Base-by-base conservation (phyloP, 2,888 invertebrate genomes). In the Autographa pulchrina region DNA sequence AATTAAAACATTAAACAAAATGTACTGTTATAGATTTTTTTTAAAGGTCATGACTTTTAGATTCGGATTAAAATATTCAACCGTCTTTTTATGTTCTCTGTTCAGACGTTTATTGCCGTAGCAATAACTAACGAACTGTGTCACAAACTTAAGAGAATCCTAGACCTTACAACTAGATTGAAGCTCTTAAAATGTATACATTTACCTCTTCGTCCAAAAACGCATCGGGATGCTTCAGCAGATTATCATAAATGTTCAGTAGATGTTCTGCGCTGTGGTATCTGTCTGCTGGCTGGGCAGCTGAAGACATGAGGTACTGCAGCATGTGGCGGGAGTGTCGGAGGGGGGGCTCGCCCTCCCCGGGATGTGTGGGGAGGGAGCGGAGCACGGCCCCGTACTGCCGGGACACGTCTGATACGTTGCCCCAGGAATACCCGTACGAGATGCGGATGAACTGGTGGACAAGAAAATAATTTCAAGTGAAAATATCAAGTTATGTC, bases 141-240 rank as follows among this genome's bases (percentile, higher is more conserved):
- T n/a, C n/a, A n/a, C n/a, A n/a, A n/a, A n/a, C n/a, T n/a, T n/a
- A n/a, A n/a, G n/a, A n/a, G n/a, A n/a, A n/a, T n/a, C n/a, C 13
- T 41, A n/a, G 31, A 6, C 5, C 9, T 66, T 62, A 13, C 25
- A 25, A 3, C 1, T 25, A 25, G 25, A 25, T n/a, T n/a, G n/a
- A 25, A 25, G 2, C 25, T 25, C 3, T 25, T 25, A 25, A 25
- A 25, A 25, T 25, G 2, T 25, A 25, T n/a, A n/a, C n/a, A n/a
- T 94, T 91, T 90, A 98, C 98, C 96, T 97, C 96, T 91, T 97
- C 97, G 92, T 97, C 97, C 74, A 98, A 96, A 82, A 98, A 96
- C 14, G 98, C 97, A 84, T 97, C 96, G 43, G 96, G 96, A 82
- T 95, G 92, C 74, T 90, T 92, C 60, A 96, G 77, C 54, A 96